These are phyloP conservation scores for Alca torda DNA, from an alignment of 2,797 vertebrate genomes.

Conservation along the genomic window DNA sequence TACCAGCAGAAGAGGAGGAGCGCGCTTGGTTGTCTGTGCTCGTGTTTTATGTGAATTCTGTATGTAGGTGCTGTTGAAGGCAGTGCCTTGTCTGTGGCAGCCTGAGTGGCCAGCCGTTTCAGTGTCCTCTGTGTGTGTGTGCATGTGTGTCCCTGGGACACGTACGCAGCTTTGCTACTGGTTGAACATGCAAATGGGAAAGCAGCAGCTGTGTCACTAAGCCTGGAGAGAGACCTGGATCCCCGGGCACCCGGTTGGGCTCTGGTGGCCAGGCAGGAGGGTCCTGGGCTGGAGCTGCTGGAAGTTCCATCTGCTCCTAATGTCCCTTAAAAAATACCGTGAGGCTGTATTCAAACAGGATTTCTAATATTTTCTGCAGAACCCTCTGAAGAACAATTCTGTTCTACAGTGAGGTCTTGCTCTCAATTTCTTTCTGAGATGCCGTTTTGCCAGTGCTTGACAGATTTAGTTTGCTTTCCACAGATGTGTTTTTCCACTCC, in stretches of 20 bases:
- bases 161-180: fast-evolving
- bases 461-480: neutral
- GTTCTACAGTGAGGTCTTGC: neutral
- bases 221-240: neutral
- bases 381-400: neutral
- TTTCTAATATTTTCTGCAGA: neutral
- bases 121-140: too few species aligned
- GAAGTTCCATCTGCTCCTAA: neutral
- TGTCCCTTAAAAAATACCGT: neutral
- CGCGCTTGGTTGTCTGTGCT: neutral
- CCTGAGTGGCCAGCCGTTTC: neutral
- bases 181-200: fast-evolving
- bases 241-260: neutral
- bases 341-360: neutral
- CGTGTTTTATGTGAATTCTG: neutral
- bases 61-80: neutral
- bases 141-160: neutral
- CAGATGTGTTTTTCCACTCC: neutral
- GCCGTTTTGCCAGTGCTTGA: neutral
- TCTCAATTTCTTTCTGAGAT: neutral
- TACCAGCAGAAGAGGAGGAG: neutral
- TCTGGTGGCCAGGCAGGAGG: neutral
- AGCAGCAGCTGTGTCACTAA: fast-evolving
- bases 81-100: too few species aligned
- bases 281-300: neutral